Evolutionary conservation across 2,888 invertebrate genomes (phyloP).

Genomic region (Sycophila texana): DNA sequence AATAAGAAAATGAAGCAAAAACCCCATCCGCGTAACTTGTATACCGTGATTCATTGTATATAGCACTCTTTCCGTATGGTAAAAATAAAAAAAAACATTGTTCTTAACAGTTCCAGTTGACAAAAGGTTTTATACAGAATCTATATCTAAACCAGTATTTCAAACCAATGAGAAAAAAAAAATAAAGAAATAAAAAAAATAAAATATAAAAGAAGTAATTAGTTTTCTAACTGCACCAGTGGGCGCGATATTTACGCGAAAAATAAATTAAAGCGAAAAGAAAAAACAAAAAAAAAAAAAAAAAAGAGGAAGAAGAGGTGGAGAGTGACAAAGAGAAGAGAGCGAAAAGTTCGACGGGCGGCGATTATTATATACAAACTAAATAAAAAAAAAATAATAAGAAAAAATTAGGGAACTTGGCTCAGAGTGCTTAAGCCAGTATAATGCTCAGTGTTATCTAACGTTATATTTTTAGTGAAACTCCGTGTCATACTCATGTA

Average conservation of each 20-base stretch:
- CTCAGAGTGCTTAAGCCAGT: slow-evolving; percentile 67
- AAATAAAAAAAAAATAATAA: neutral
- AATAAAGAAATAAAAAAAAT: slow-evolving; percentile 57
- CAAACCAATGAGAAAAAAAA: slow-evolving; percentile 71
- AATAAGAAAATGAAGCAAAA: slow-evolving; percentile 21
- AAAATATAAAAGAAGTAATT: slow-evolving; percentile 66
- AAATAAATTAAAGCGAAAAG: slow-evolving; percentile 55
- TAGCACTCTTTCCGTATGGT: slow-evolving; percentile 64
- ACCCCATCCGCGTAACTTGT: slow-evolving; percentile 36
- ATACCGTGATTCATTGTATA: slow-evolving; percentile 56
- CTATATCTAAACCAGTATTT: slow-evolving; percentile 74
- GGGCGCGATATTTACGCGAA: slow-evolving; percentile 67
- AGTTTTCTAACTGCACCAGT: slow-evolving; percentile 71
- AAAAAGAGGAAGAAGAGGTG: slow-evolving; percentile 5
- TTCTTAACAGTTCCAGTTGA: slow-evolving; percentile 73
- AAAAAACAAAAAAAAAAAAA: slow-evolving; percentile 43
- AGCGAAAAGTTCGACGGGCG: neutral
- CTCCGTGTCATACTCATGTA: slow-evolving; percentile 73
- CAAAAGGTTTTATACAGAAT: slow-evolving; percentile 73
- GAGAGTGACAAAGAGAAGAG: neutral
- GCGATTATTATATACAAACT: neutral
- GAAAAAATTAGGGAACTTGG: slow-evolving; percentile 58
- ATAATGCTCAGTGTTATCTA: slow-evolving; percentile 72
- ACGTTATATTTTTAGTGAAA: slow-evolving; percentile 72
- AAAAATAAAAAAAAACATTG: slow-evolving; percentile 68